phyloP scores from a whole-genome alignment of 2,113 vertebrate species.

The Coptodon bakossiorum region DNA sequence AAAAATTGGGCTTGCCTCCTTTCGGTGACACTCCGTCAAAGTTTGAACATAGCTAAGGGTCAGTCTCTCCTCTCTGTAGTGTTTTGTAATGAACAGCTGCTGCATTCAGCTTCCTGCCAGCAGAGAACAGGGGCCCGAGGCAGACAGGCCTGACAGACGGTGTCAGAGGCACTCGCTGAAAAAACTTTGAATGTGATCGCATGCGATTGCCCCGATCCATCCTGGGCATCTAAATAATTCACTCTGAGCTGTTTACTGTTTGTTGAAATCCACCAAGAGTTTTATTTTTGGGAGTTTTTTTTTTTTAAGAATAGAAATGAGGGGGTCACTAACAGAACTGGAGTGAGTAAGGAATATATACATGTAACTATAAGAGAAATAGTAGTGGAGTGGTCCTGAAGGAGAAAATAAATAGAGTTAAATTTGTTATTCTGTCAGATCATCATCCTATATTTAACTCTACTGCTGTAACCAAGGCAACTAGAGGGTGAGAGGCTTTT shows the following conservation, averaged over 20 bases:
- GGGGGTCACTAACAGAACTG: background rate
- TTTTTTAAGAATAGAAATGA: background rate
- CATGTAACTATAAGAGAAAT: background rate
- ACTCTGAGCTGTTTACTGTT: background rate
- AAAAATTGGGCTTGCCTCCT: background rate
- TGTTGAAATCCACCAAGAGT: background rate
- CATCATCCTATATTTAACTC: conserved; percentile 21
- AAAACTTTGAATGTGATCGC: background rate
- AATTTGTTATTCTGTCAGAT: conserved; percentile 56
- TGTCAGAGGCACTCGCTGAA: background rate
- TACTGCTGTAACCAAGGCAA: conserved; percentile 55
- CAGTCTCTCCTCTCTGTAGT: background rate
- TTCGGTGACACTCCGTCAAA: background rate
- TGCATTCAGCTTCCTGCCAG: conserved; percentile 10
- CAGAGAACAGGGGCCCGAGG: background rate
- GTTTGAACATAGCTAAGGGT: background rate
- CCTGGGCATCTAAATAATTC: conserved; percentile 12
- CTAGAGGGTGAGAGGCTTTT: background rate
- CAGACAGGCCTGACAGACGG: background rate
- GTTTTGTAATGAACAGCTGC: conserved; percentile 16
- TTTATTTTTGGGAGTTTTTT: background rate
- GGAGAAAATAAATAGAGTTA: background rate
- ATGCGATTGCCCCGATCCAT: background rate
- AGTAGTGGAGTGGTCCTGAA: background rate
- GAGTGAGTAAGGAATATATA: background rate